Base-by-base conservation (phyloP, 2,888 invertebrate genomes). In the Carcina quercana region DNA sequence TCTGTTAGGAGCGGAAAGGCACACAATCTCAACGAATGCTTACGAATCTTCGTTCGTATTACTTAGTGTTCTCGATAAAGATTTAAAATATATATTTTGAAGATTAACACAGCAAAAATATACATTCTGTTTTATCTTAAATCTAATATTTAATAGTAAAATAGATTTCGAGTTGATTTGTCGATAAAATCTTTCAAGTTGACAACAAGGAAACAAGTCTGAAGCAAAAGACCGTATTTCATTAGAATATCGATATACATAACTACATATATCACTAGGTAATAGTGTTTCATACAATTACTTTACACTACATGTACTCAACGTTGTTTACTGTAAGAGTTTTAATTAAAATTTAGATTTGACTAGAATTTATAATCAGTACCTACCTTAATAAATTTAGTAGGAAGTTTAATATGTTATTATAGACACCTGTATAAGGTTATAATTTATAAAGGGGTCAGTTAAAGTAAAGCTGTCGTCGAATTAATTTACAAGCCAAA, bases 101-200 rank as follows among this genome's bases (percentile, higher is more conserved):
- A n/a, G 11, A 25, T 25, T 8, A 14, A 5, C 13, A 25, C 24
- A 28, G n/a, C 28, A 28, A 14, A 30, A 30, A 29, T 30, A 29
- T 30, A 29, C 34, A 15, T 21, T 22, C 30, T 30, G 30, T 24
- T 13, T 25, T 20, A 28, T 25, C 29, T 34, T 34, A 30, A 40
- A 36, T 19, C 26, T 25, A 30, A 42, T n/a, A 39, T 42, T 43
- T 47, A 53, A 53, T 68, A 73, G 59, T 74, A 72, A 74, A 76
- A 76, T 78, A 76, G 64, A 66, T 48, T 51, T 56, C 50, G 42
- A 49, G 32, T 58, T 41, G 62, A 70, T 78, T 80, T 82, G 78
- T 73, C 61, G 55, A 80, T 82, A 82, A 80, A 82, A 80, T 80
- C 74, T 78, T 73, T 70, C 46, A 50, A 66, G 52, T 61, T 62